phyloP scores from a whole-genome alignment of 2,113 vertebrate species.

The Oryctolagus cuniculus region DNA sequence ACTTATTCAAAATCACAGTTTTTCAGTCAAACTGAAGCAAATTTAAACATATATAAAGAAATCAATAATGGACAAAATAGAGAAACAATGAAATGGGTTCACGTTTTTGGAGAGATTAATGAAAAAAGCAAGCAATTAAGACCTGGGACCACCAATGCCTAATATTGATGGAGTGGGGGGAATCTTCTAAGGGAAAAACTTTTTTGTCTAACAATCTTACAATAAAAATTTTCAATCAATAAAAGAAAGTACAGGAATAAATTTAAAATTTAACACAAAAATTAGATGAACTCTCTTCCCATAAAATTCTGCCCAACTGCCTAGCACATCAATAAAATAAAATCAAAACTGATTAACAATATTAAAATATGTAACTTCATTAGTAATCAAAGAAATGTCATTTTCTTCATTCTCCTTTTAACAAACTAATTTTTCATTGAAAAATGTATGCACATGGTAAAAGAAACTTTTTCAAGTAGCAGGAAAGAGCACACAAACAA shows the following conservation, averaged over 20 bases:
- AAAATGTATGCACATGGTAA: neutral
- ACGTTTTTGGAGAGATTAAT: neutral
- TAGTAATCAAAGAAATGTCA: conserved; percentile 28
- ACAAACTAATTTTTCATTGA: conserved; percentile 48
- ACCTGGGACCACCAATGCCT: neutral
- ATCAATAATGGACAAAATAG: neutral
- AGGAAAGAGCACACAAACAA: neutral
- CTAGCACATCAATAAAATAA: neutral
- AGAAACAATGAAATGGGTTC: neutral
- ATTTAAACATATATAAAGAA: neutral
- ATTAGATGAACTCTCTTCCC: neutral
- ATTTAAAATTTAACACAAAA: conserved; percentile 27
- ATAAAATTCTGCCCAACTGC: neutral
- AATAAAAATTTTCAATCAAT: conserved; percentile 26
- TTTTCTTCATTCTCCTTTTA: conserved; percentile 10
- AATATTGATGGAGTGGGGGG: neutral
- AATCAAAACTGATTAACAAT: neutral
- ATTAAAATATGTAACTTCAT: neutral
- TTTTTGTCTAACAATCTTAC: conserved; percentile 14
- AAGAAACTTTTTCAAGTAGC: neutral
- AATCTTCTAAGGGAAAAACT: neutral
- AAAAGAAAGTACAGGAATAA: conserved; percentile 6
- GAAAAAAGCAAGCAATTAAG: conserved; percentile 1
- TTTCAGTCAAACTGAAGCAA: neutral
- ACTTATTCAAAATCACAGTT: neutral